These are phyloP conservation scores for Drosophila elegans DNA, from an alignment of 1,140 invertebrate genomes.

Conservation along the genomic window DNA sequence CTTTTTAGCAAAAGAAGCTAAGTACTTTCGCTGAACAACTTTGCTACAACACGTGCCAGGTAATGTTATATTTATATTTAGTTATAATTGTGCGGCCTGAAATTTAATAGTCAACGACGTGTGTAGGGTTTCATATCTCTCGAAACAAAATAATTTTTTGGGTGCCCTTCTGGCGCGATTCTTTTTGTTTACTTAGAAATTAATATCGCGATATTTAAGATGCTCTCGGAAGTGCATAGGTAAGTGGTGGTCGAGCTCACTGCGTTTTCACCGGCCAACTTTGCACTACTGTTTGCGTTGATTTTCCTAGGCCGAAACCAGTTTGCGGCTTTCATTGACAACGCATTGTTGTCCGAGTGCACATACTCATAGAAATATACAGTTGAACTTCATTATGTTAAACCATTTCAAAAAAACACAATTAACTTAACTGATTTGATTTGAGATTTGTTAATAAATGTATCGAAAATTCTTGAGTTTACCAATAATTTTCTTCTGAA, in stretches of 20 bases:
- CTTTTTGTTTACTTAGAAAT: conserved; percentile 38
- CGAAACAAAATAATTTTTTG: conserved; percentile 19
- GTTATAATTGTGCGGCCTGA: conserved; percentile 10
- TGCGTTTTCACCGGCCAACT: conserved; percentile 21
- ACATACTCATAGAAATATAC: conserved; percentile 20
- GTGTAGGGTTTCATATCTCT: conserved; percentile 5
- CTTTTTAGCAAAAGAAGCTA: not conserved
- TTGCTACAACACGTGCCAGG: conserved; percentile 22
- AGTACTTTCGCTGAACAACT: not conserved
- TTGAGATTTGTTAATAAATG: too few relatives aligned
- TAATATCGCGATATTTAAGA: conserved; percentile 10
- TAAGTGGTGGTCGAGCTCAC: conserved; percentile 39
- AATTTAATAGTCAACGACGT: conserved; percentile 12
- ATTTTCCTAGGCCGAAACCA: conserved; percentile 45
- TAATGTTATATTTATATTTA: conserved; percentile 10
- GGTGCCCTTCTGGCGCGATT: conserved; percentile 25
- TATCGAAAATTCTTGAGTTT: too few relatives aligned
- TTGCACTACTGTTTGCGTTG: conserved; percentile 38
- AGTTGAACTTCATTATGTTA: conserved; percentile 1
- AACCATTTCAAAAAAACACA: not conserved
- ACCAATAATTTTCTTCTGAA: too few relatives aligned
- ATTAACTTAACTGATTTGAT: too few relatives aligned
- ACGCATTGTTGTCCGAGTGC: conserved; percentile 47
- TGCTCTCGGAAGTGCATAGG: conserved; percentile 4
- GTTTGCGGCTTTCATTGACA: conserved; percentile 64